These are phyloP conservation scores for Drosophila affinis DNA, from an alignment of 2,888 invertebrate species.

Conservation along the genomic window DNA sequence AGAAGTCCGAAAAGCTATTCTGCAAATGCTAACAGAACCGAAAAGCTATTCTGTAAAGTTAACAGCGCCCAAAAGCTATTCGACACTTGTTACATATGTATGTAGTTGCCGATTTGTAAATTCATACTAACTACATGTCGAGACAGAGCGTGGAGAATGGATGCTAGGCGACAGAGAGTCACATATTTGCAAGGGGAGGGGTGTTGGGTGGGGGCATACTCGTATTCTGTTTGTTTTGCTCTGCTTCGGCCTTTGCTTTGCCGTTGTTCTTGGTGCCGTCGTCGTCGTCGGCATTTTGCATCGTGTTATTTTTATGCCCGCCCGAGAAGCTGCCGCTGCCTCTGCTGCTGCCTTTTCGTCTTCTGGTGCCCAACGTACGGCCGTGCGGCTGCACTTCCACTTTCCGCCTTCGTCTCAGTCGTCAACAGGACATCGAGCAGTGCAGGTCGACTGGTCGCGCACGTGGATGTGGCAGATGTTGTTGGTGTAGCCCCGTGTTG, in stretches of 20 bases:
- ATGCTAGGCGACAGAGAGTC: background rate
- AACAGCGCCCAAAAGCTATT: background rate
- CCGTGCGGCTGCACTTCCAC: conserved; percentile 21
- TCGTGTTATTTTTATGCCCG: conserved; percentile 50
- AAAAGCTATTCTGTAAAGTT: background rate
- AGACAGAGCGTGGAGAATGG: background rate
- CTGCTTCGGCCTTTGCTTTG: conserved; percentile 37
- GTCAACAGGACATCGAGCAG: conserved; percentile 80
- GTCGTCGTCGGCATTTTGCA: conserved; percentile 33
- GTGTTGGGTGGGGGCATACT: conserved; percentile 36
- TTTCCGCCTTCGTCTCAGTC: conserved; percentile 68
- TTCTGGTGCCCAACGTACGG: background rate
- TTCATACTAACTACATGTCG: background rate
- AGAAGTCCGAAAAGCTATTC: too few relatives aligned
- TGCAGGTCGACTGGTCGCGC: conserved; percentile 54
- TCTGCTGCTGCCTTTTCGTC: conserved; percentile 16
- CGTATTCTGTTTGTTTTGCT: conserved; percentile 45
- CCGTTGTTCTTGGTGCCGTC: conserved; percentile 43
- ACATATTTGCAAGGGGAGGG: too few relatives aligned
- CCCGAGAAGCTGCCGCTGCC: conserved; percentile 58
- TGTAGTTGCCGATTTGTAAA: background rate
- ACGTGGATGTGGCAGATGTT: conserved; percentile 34
- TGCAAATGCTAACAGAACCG: background rate
- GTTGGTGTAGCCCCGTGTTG: conserved; percentile 28
- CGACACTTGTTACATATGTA: background rate